Percentiles rank a stretch among this genome's conserved stretches.
phyloP scores from a whole-genome alignment of 2,797 vertebrate genomes.

The Gymnoscopelus braueri region DNA sequence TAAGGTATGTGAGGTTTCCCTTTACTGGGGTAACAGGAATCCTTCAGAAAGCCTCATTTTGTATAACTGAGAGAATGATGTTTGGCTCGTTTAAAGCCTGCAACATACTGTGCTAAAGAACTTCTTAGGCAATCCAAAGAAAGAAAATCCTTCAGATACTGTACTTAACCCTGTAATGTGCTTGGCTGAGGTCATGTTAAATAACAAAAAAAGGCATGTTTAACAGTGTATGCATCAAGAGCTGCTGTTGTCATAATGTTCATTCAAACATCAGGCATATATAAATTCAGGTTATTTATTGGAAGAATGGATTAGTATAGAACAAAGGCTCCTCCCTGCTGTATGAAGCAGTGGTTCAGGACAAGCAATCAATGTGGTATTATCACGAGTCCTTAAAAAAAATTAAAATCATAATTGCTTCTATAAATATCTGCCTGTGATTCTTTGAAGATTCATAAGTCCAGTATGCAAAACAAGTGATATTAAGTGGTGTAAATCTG shows the following conservation, averaged over 20 bases:
- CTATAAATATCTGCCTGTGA: background rate
- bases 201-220: constrained; percentile 24
- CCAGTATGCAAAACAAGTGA: too few species aligned
- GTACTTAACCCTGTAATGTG: background rate
- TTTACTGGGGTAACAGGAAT: constrained; percentile 43
- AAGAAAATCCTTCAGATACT: background rate
- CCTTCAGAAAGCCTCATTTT: constrained; percentile 32
- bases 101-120: background rate
- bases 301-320: constrained; percentile 5
- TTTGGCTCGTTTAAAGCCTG: background rate
- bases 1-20: constrained; percentile 54
- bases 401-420: too few species aligned
- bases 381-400: too few species aligned
- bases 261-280: constrained; percentile 43
- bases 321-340: background rate
- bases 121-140: background rate
- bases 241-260: constrained; percentile 28
- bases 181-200: constrained; percentile 37
- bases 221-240: constrained; percentile 19
- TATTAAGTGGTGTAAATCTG: too few species aligned
- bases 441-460: constrained; percentile 13
- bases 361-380: too few species aligned
- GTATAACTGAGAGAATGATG: too few species aligned
- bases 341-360: too few species aligned
- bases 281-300: constrained; percentile 28